Evolutionary conservation across 2,797 vertebrate species (phyloP), one percentile per base, ranked within the genome.

Genomic region (Chrosomus eos): DNA sequence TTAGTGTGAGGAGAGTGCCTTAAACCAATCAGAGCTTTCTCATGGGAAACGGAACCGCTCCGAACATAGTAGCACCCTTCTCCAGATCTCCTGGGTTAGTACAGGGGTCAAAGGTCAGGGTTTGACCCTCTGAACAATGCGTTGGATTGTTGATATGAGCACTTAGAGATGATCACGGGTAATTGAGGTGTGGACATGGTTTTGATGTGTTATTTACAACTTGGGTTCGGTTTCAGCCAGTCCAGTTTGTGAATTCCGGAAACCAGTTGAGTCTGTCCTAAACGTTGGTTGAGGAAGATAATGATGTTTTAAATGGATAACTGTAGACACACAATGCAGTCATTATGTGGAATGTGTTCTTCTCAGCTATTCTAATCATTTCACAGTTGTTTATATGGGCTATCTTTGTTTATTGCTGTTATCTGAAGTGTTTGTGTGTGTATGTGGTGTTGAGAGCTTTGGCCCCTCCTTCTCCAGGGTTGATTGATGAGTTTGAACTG

Each of bases 61-160:
- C 89, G 82, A 91, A 88, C 91, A 87, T 88, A 92, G 94, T 93
- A 93, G 93, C 92, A 92, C 87, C 45, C 88, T 82, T 60, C 64
- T 80, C 58, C 79, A 73, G 66, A 85, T 83, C 76, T 77, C 85
- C 14, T 66, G 88, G 94, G 94, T 95, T 95, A 95, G 94, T 93
- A 90, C 93, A 87, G 73, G 87, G 93, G 92, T 94, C 88, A 89
- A 72, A 93, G 94, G 91, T 93, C 92, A 90, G 92, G 93, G 93
- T 94, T 94, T 93, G 92, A 95, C 93, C 94, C 93, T 93, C 92
- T 93, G 92, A 93, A 95, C 93, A 95, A 95, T 95, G 93, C 93
- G 40, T 33, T 48, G 83, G 86, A 90, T 89, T 90, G 88, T 91
- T 91, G 88, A 89, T 88, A 83, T 55, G 87, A 71, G 75, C 74